A percentile compares a stretch with the other conserved stretches of the same genome.
phyloP scores from a whole-genome alignment of 53 echinoderm and acorn worm genomes.

The Arbacia lixula region DNA sequence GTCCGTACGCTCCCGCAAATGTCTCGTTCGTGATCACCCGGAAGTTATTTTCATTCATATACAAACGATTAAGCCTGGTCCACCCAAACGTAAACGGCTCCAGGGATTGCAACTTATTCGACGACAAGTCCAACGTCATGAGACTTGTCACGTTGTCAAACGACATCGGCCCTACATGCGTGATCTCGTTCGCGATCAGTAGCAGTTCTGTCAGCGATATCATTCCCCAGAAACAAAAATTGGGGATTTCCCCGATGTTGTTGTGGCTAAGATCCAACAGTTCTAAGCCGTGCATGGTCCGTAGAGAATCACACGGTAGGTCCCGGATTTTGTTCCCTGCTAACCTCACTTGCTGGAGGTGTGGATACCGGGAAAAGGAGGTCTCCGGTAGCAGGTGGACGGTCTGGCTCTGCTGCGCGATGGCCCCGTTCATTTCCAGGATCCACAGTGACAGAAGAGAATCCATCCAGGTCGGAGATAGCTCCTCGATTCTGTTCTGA shows the following conservation, averaged over 20 bases:
- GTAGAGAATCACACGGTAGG: slow-evolving; percentile 63
- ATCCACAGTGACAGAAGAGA: slow-evolving; percentile 69
- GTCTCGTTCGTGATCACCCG: not conserved
- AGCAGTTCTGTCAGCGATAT: slow-evolving; percentile 14
- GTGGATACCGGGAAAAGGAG: slow-evolving; percentile 11
- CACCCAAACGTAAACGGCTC: not conserved
- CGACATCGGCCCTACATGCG: slow-evolving; percentile 34
- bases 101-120: not conserved
- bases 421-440: slow-evolving; percentile 58
- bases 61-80: not conserved
- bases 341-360: slow-evolving; percentile 66
- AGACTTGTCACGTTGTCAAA: slow-evolving; percentile 34
- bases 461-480: slow-evolving; percentile 71
- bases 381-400: slow-evolving; percentile 8
- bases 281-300: slow-evolving; percentile 10
- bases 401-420: slow-evolving; percentile 17
- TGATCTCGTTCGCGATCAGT: slow-evolving; percentile 57
- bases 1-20: not conserved
- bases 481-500: slow-evolving; percentile 56
- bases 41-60: slow-evolving; percentile 7
- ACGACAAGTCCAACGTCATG: not conserved
- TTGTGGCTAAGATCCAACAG: slow-evolving; percentile 56
- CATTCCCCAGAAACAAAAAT: slow-evolving; percentile 55
- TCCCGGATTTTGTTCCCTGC: slow-evolving; percentile 61
- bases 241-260: slow-evolving; percentile 48